These are phyloP conservation scores for Drosophila erecta DNA, from an alignment of 1,140 invertebrate species.

Conservation along the genomic window DNA sequence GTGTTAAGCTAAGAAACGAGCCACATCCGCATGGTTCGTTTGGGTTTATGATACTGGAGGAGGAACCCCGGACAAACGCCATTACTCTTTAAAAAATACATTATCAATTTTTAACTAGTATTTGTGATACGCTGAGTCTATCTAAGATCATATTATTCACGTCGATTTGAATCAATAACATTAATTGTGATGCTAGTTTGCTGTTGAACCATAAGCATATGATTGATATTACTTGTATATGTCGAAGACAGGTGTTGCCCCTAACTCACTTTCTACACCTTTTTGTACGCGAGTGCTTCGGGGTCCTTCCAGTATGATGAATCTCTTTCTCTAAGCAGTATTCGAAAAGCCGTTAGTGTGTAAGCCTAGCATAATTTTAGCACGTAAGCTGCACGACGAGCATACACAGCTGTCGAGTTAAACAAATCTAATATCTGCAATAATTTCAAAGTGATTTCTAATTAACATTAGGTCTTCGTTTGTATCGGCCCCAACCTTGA, in stretches of 20 bases:
- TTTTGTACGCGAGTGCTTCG: constrained; percentile 18
- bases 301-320: constrained; percentile 77
- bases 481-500: constrained; percentile 27
- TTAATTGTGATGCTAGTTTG: constrained; percentile 24
- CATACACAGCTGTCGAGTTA: constrained; percentile 41
- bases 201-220: neutral
- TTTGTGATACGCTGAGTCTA: too few species aligned
- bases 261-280: neutral
- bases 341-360: constrained; percentile 84
- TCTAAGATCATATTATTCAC: neutral
- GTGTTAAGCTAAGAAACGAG: constrained; percentile 83
- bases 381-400: constrained; percentile 59
- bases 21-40: constrained; percentile 61
- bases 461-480: constrained; percentile 73
- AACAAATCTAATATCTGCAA: constrained; percentile 73
- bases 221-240: neutral
- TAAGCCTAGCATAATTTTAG: constrained; percentile 79
- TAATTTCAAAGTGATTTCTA: constrained; percentile 83
- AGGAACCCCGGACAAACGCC: constrained; percentile 31
- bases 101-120: too few species aligned
- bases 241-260: too few species aligned
- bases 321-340: constrained; percentile 85
- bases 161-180: neutral
- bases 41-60: constrained; percentile 84
- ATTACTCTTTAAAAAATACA: neutral